Percentiles rank a stretch among this genome's conserved stretches.
phyloP scores from a whole-genome alignment of 2,113 vertebrate species.

The Hylia prasina region DNA sequence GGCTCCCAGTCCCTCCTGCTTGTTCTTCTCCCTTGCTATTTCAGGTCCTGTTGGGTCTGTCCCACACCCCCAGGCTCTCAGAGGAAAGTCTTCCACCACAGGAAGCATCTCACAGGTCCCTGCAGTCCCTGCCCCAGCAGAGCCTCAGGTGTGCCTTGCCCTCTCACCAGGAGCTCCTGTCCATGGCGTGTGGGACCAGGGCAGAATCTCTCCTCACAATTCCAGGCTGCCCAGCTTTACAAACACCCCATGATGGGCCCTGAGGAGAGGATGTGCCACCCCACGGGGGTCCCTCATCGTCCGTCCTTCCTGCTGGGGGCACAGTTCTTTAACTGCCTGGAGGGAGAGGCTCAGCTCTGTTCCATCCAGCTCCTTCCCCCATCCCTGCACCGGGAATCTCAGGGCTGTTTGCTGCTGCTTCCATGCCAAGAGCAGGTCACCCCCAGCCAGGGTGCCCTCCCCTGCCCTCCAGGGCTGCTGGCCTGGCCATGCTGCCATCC shows the following conservation, averaged over 20 bases:
- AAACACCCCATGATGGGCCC: not conserved
- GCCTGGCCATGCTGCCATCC: not conserved
- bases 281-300: not conserved
- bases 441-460: not conserved
- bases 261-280: accelerated
- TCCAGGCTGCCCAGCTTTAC: not conserved
- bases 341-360: not conserved
- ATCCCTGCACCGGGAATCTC: accelerated
- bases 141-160: not conserved
- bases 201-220: not conserved
- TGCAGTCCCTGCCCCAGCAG: not conserved
- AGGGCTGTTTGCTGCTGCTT: not conserved
- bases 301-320: not conserved
- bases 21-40: not conserved
- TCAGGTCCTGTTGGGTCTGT: not conserved
- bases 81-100: not conserved
- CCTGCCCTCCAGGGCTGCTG: not conserved
- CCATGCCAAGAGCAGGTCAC: not conserved
- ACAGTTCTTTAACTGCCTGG: not conserved
- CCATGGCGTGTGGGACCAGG: accelerated
- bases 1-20: not conserved
- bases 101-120: not conserved
- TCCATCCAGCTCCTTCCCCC: not conserved
- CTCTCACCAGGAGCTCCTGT: not conserved
- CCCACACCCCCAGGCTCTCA: not conserved